Conservation (phyloP, 2,888 invertebrate genomes). For the Drosophila kanekoi region DNA sequence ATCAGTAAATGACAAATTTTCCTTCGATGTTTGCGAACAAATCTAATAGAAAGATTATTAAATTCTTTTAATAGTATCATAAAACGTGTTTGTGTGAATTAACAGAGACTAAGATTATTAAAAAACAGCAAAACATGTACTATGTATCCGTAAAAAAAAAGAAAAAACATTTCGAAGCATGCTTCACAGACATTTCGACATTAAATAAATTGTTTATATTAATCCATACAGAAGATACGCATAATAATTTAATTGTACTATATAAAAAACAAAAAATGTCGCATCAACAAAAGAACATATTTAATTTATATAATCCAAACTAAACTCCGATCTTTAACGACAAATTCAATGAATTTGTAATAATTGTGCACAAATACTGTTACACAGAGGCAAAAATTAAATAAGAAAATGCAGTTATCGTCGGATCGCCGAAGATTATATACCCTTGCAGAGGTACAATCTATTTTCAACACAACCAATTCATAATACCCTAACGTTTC, state of each 20-base stretch:
- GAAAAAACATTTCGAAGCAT: background rate
- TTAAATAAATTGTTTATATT: background rate
- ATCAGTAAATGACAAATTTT: background rate
- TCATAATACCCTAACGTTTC: background rate
- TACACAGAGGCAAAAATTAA: conserved; percentile 6
- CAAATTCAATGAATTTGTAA: conserved; percentile 11
- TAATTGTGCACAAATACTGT: conserved; percentile 22
- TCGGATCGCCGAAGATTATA: background rate
- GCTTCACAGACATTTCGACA: background rate
- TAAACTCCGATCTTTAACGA: background rate
- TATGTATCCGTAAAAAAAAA: background rate
- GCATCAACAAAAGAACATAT: background rate
- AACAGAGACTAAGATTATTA: background rate
- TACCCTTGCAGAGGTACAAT: background rate
- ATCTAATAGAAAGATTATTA: no score
- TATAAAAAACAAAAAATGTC: background rate
- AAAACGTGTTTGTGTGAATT: background rate
- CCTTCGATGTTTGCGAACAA: background rate
- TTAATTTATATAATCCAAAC: background rate
- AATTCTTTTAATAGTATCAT: no score
- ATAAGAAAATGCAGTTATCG: background rate
- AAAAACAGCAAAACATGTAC: background rate
- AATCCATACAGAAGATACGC: conserved; percentile 1
- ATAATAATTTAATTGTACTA: background rate
- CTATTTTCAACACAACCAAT: no score